Conservation (phyloP, 2,888 invertebrate genomes). For the Malthinus seriepunctatus region DNA sequence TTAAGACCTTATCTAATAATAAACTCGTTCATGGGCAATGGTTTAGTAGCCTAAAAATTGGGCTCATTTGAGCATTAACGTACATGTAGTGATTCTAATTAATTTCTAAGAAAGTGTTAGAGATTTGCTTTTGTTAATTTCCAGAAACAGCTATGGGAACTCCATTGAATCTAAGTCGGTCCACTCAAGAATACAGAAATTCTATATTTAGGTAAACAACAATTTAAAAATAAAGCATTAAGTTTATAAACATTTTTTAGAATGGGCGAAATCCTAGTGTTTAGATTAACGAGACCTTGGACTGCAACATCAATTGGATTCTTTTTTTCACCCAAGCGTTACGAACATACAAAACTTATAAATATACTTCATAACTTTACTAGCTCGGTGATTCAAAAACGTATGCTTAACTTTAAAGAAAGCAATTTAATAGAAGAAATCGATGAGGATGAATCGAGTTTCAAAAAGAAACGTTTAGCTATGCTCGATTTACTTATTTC, state of each 20-base stretch:
- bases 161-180: constrained; percentile 55
- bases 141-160: constrained; percentile 73
- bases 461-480: constrained; percentile 57
- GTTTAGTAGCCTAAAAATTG: too few relatives aligned
- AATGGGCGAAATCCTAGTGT: constrained; percentile 33
- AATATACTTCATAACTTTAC: constrained; percentile 39
- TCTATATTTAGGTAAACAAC: constrained; percentile 60
- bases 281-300: constrained; percentile 39
- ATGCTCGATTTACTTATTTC: constrained; percentile 61
- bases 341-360: constrained; percentile 9
- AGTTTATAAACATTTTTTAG: constrained; percentile 11
- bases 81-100: too few relatives aligned
- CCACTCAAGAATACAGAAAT: constrained; percentile 46
- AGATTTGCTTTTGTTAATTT: constrained; percentile 33
- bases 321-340: constrained; percentile 17
- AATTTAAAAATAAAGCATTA: neutral
- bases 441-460: constrained; percentile 23
- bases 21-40: too few relatives aligned
- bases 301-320: constrained; percentile 29
- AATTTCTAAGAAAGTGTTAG: too few relatives aligned
- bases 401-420: constrained; percentile 23
- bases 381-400: constrained; percentile 35
- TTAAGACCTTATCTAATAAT: too few relatives aligned
- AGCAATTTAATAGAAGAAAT: constrained; percentile 5
- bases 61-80: too few relatives aligned